phyloP scores from a whole-genome alignment of 1,140 invertebrate species.

The Paralvinella palmiformis region DNA sequence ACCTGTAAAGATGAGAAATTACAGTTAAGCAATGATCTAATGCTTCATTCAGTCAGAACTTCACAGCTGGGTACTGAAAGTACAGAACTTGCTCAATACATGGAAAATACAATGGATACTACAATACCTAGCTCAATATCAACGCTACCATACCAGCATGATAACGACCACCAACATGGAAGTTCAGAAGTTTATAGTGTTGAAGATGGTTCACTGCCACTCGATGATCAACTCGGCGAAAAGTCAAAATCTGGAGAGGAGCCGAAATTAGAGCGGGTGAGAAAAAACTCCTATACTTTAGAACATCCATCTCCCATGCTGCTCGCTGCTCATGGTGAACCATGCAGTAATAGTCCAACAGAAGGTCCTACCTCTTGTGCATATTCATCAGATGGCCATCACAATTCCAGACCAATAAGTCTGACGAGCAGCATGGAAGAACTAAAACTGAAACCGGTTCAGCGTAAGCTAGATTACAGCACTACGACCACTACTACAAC shows the following conservation, averaged over 20 bases:
- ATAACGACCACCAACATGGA: not conserved
- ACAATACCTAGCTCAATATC: not conserved
- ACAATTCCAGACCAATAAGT: too few species aligned
- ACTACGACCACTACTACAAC: not conserved
- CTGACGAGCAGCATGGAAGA: constrained; percentile 12
- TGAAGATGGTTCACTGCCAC: too few species aligned
- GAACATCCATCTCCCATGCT: constrained; percentile 4
- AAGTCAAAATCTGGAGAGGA: too few species aligned
- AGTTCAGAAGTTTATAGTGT: too few species aligned
- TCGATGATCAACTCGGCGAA: too few species aligned
- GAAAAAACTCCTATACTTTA: not conserved
- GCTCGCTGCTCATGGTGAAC: too few species aligned
- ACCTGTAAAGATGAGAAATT: too few species aligned
- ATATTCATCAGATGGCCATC: too few species aligned
- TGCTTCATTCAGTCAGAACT: not conserved
- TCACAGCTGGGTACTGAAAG: not conserved
- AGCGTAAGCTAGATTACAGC: not conserved
- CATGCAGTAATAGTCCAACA: too few species aligned
- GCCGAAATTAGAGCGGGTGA: not conserved
- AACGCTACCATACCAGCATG: not conserved
- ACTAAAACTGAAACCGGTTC: constrained; percentile 2
- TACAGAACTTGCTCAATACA: constrained; percentile 7
- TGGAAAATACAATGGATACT: not conserved
- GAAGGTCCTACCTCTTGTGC: too few species aligned
- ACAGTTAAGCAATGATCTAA: too few species aligned